phyloP scores from a whole-genome alignment of 53 echinoderm and acorn worm species.

The Patiria pectinifera region DNA sequence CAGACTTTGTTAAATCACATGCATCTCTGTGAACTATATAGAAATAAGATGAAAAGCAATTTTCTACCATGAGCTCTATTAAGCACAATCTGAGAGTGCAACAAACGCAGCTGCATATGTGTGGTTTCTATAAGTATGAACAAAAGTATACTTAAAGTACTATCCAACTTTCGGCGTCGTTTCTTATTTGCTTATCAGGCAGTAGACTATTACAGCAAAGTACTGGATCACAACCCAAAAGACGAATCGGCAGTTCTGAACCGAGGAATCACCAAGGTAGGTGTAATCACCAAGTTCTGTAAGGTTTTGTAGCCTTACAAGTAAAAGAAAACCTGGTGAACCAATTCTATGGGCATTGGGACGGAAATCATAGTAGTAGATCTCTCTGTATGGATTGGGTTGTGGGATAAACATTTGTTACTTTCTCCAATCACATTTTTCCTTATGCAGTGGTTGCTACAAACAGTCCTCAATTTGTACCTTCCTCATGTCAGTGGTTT shows the following conservation, averaged over 20 bases:
- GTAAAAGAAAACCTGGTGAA: background rate
- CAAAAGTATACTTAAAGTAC: background rate
- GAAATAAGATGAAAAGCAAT: too few relatives aligned
- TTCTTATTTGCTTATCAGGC: conserved; percentile 68
- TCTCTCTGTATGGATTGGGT: too few relatives aligned
- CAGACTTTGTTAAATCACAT: too few relatives aligned
- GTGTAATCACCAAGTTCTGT: background rate
- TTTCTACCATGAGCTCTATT: too few relatives aligned
- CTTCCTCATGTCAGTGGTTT: too few relatives aligned
- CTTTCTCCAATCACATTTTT: too few relatives aligned
- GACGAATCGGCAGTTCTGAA: conserved; percentile 93
- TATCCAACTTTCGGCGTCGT: background rate
- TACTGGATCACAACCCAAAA: conserved; percentile 74
- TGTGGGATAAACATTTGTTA: too few relatives aligned
- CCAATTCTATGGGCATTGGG: background rate
- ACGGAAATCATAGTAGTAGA: too few relatives aligned
- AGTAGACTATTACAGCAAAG: conserved; percentile 89
- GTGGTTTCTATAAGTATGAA: background rate
- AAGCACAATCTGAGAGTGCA: too few relatives aligned
- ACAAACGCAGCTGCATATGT: background rate
- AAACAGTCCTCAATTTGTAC: too few relatives aligned
- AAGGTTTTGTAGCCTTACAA: background rate
- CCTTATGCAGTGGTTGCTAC: too few relatives aligned
- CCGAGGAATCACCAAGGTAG: conserved; percentile 97
- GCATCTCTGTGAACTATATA: too few relatives aligned